Evolutionary conservation across 2,113 vertebrate species (phyloP).

Genomic region (Orycteropus afer): DNA sequence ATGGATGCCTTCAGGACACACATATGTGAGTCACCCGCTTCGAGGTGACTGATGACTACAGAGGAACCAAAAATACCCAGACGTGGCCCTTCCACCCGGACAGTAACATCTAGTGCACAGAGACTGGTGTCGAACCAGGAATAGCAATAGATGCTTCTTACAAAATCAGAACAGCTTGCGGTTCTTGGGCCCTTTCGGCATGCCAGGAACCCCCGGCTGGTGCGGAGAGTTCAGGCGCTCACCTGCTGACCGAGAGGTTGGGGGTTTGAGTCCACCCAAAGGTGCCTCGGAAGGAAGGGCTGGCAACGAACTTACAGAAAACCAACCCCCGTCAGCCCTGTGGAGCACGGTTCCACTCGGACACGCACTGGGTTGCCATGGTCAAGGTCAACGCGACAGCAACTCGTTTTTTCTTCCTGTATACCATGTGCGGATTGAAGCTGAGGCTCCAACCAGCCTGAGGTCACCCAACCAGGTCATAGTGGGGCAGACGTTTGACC

Average conservation of each 20-base stretch:
- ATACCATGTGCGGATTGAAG: background rate
- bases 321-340: background rate
- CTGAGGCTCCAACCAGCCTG: background rate
- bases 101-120: background rate
- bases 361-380: no score
- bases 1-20: accelerated
- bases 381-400: no score
- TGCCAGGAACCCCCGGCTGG: background rate
- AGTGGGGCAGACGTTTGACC: background rate
- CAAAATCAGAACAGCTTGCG: background rate
- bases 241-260: background rate
- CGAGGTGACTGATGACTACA: background rate
- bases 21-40: accelerated
- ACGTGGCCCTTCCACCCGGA: accelerated
- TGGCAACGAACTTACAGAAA: no score
- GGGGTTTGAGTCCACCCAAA: background rate
- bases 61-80: background rate
- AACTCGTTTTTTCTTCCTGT: no score
- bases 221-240: background rate
- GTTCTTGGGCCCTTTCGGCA: background rate
- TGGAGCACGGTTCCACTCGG: background rate
- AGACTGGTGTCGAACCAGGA: background rate
- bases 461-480: background rate
- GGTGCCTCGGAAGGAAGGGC: background rate
- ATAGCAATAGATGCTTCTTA: background rate